Percentiles rank a stretch among this genome's conserved stretches.
phyloP scores from a whole-genome alignment of 2,797 vertebrate species.

The Sebastes trivittatus region DNA sequence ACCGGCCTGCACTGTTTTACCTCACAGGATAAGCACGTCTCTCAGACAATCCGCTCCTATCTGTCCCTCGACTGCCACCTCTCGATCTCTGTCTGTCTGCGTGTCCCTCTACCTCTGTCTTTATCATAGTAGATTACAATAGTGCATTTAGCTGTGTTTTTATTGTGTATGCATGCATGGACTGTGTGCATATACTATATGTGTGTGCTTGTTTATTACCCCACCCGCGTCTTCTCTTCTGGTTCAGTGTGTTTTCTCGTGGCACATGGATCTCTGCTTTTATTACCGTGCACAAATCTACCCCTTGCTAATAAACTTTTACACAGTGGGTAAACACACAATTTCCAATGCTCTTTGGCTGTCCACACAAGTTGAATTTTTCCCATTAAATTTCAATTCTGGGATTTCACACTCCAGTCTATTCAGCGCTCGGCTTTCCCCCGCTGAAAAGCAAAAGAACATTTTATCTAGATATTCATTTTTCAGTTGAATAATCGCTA shows the following conservation, averaged over 20 bases:
- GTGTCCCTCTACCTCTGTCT: neutral
- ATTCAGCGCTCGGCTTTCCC: neutral
- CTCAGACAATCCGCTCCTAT: neutral
- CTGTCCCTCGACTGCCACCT: slow-evolving; percentile 1
- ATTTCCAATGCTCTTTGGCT: slow-evolving; percentile 18
- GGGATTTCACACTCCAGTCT: slow-evolving; percentile 52
- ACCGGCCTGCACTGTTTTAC: slow-evolving; percentile 53
- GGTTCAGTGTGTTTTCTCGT: neutral
- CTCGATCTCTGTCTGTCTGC: neutral
- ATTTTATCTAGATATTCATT: slow-evolving; percentile 45
- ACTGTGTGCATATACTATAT: neutral
- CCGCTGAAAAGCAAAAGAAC: slow-evolving; percentile 20
- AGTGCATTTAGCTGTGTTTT: neutral
- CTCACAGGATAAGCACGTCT: slow-evolving; percentile 48
- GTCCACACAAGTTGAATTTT: slow-evolving; percentile 39
- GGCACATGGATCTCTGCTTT: neutral
- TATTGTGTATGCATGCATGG: neutral
- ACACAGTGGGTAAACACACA: slow-evolving; percentile 38
- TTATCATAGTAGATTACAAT: neutral
- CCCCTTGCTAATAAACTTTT: slow-evolving; percentile 33
- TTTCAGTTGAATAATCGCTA: slow-evolving; percentile 40
- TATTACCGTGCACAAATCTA: slow-evolving; percentile 30
- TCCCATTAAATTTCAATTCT: slow-evolving; percentile 45
- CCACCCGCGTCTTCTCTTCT: neutral
- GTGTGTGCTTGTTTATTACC: neutral